Conservation (phyloP, 1,140 invertebrate species). For the Bactericera cockerelli region DNA sequence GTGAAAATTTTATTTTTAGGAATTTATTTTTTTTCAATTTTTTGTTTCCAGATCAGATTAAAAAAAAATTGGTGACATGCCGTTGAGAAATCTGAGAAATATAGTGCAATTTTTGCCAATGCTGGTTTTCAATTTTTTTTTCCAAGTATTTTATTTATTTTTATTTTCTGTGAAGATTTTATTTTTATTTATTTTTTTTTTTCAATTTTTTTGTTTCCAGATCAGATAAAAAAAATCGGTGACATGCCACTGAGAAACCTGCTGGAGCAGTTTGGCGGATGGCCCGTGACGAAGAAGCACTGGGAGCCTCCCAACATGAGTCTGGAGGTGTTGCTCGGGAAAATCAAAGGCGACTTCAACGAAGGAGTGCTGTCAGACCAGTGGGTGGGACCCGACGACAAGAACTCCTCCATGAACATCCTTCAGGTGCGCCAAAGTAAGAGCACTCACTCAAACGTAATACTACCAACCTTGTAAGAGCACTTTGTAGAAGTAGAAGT, state of each 20-base stretch:
- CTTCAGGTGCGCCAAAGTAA: conserved; percentile 49
- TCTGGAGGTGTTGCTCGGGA: conserved; percentile 48
- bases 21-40: too few species aligned
- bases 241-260: conserved; percentile 43
- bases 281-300: conserved; percentile 48
- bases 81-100: neutral
- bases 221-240: conserved; percentile 50
- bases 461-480: neutral
- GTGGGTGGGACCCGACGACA: conserved; percentile 72
- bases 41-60: too few species aligned
- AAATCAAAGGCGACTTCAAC: conserved; percentile 50
- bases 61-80: too few species aligned
- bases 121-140: neutral
- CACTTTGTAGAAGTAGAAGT: neutral
- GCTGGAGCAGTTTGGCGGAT: conserved; percentile 48
- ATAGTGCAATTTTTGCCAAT: neutral
- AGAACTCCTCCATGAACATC: conserved; percentile 69
- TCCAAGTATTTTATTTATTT: too few species aligned
- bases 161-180: too few species aligned
- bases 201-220: conserved; percentile 34
- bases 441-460: conserved; percentile 17
- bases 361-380: conserved; percentile 58
- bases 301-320: conserved; percentile 43
- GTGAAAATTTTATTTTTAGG: too few species aligned
- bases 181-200: too few species aligned